phyloP scores from a whole-genome alignment of 2,113 vertebrate species.

The Platanista minor region DNA sequence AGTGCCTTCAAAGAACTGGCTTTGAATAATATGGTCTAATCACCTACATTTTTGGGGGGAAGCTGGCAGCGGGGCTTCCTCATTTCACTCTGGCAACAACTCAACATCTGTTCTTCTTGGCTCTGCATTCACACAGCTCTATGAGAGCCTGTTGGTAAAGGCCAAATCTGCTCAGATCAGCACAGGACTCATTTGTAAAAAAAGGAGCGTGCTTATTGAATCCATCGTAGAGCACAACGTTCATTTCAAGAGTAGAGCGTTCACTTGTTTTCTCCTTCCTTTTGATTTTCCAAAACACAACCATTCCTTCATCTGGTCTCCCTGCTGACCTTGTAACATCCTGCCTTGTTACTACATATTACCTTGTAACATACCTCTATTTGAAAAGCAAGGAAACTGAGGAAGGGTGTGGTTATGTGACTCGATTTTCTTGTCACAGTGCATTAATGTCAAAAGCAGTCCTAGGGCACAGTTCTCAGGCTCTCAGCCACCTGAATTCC shows the following conservation, averaged over 20 bases:
- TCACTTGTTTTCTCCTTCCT: neutral
- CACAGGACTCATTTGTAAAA: neutral
- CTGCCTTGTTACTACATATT: neutral
- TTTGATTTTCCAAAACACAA: slow-evolving; percentile 1
- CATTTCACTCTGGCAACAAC: slow-evolving; percentile 21
- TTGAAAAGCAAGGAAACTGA: slow-evolving; percentile 5
- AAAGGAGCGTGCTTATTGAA: neutral
- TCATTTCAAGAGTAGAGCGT: neutral
- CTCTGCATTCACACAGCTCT: neutral
- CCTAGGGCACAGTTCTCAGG: neutral
- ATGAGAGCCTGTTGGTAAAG: neutral
- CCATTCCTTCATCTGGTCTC: neutral
- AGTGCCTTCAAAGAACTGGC: slow-evolving; percentile 28
- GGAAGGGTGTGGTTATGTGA: neutral
- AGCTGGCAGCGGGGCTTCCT: slow-evolving; percentile 51
- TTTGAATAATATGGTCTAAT: slow-evolving; percentile 72
- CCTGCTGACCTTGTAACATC: neutral
- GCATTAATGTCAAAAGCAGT: neutral
- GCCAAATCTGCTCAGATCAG: neutral
- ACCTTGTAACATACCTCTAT: neutral
- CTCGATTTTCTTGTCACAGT: neutral
- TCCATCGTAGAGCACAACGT: neutral
- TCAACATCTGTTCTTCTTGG: neutral
- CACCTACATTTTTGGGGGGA: slow-evolving; percentile 42
- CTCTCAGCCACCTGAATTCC: neutral